A percentile compares a stretch with the other conserved stretches of the same genome.
Evolutionary conservation across 2,888 invertebrate species (phyloP).

Genomic region (Melanostoma scalare): DNA sequence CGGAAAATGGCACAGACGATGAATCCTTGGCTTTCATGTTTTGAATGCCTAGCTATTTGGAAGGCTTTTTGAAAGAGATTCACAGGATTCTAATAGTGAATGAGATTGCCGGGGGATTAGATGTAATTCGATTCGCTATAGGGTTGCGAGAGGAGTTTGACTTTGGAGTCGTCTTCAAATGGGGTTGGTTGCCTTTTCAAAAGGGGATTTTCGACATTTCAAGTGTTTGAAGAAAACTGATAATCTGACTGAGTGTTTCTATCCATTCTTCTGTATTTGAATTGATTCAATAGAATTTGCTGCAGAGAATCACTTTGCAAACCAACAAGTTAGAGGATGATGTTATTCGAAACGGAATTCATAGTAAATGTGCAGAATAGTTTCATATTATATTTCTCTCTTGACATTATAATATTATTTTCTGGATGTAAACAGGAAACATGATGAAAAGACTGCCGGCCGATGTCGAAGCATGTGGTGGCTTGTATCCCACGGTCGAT

Average conservation of each 20-base stretch:
- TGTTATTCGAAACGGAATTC: slow-evolving; percentile 37
- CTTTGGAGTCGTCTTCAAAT: slow-evolving; percentile 36
- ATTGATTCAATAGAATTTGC: slow-evolving; percentile 57
- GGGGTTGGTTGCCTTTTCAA: slow-evolving; percentile 11
- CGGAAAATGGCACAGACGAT: slow-evolving; percentile 58
- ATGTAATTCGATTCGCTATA: slow-evolving; percentile 70
- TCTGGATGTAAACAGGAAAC: too few species aligned
- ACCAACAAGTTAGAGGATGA: slow-evolving; percentile 61
- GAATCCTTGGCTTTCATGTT: slow-evolving; percentile 71
- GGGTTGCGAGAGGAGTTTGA: slow-evolving; percentile 56
- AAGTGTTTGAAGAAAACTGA: slow-evolving; percentile 58
- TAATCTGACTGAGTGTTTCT: slow-evolving; percentile 30
- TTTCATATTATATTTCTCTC: slow-evolving; percentile 22
- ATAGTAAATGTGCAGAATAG: slow-evolving; percentile 24
- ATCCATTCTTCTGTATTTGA: slow-evolving; percentile 18
- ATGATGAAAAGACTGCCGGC: too few species aligned
- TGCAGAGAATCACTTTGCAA: slow-evolving; percentile 52
- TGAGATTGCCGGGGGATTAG: slow-evolving; percentile 69
- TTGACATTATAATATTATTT: too few species aligned
- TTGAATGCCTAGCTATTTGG: slow-evolving; percentile 70
- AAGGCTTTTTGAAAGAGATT: slow-evolving; percentile 60
- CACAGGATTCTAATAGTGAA: slow-evolving; percentile 70
- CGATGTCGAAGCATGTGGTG: too few species aligned
- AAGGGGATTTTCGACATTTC: slow-evolving; percentile 42
- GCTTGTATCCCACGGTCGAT: too few species aligned